Evolutionary conservation across 2,797 vertebrate genomes (phyloP), one percentile per base, ranked within the genome.

Genomic region (Aeoliscus strigatus): DNA sequence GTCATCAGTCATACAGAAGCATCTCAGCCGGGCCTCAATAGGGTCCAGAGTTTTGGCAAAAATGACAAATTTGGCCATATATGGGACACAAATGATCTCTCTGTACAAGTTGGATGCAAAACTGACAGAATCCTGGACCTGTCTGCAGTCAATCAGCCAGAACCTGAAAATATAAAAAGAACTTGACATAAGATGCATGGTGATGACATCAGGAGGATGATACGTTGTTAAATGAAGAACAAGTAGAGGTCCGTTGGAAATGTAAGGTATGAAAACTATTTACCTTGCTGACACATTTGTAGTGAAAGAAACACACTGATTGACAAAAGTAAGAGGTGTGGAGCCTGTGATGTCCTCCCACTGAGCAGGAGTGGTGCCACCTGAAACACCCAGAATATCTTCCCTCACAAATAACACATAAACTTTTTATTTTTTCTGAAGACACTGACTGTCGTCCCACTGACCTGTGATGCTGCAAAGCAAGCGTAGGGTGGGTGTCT

Each of bases 271-370:
- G n/a, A n/a, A n/a, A n/a, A n/a, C n/a, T n/a, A n/a, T n/a, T n/a
- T n/a, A 98, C 96, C 96, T 98, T 90, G 96, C 96, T 77, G 96
- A 99, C 67, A 99, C 96, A 12, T 99, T 99, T 85, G 96, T 99
- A 71, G 96, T 99, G 72, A 99, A 99, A 63, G 96, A 99, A 80
- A 97, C 96, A 5, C 93, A 94, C 39, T 99, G 94, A 1, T 91
- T 96, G 14, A 94, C 89, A 48, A 97, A 99, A 0, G 96, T 96
- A 79, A 99, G 84, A 0, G 95, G 95, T 24, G 96, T 99, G 29
- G 94, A 98, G 75, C 96, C 96, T 6, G 96, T 99, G 83, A 99
- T 99, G 63, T 99, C 96, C 78, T 99, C 96, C 96, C 96, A 99
- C 74, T 99, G 96, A 0, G 96, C 96, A 24, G 96, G 95, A 2